Conservation (phyloP, 2,797 vertebrate genomes). For the Pseudocheirus occidentalis region DNA sequence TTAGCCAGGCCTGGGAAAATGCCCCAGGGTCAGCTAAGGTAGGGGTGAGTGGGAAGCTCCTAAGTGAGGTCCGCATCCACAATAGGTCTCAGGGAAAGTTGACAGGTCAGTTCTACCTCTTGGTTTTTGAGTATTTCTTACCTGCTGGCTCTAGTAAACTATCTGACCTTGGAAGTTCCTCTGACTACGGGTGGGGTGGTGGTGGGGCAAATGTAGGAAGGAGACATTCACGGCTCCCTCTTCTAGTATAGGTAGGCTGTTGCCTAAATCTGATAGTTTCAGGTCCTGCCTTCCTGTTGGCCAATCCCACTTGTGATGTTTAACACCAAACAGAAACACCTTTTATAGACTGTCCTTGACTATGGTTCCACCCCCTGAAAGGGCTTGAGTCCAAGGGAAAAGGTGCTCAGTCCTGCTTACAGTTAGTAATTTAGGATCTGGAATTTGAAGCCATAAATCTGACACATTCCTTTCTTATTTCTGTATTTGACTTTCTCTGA, state of each 20-base stretch:
- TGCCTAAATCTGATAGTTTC: not conserved
- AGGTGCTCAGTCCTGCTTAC: not conserved
- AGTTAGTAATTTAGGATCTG: not conserved
- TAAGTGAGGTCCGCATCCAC: not conserved
- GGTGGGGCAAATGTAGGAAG: not conserved
- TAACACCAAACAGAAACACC: not conserved
- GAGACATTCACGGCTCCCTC: not conserved
- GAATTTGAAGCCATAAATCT: not conserved
- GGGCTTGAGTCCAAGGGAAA: not conserved
- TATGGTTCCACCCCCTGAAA: not conserved
- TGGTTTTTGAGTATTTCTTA: not conserved
- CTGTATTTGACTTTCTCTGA: not conserved
- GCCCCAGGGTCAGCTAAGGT: not conserved
- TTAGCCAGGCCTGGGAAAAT: not conserved
- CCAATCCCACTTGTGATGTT: not conserved
- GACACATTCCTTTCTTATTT: not conserved
- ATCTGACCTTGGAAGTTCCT: not conserved
- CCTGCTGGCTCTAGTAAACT: not conserved
- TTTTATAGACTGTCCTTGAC: not conserved
- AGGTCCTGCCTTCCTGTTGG: not conserved
- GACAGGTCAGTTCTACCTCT: not conserved
- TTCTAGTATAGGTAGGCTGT: not conserved
- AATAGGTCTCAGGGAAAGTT: not conserved
- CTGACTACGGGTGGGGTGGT: fast-evolving
- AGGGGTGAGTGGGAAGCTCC: not conserved